Conservation (phyloP, 2,888 invertebrate species). For the Syrista parreyssii region DNA sequence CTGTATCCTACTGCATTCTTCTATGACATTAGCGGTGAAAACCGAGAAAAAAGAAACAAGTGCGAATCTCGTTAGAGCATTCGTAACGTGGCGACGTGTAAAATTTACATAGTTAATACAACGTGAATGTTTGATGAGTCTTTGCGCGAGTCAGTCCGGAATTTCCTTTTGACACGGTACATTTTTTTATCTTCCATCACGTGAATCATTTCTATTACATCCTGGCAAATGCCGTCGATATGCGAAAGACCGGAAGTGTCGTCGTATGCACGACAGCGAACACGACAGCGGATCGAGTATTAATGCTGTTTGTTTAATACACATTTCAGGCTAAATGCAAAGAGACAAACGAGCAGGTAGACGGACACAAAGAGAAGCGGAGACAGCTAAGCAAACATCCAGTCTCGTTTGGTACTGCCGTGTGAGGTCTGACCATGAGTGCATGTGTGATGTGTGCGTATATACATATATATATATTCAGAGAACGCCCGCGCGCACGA, state of each 20-base stretch:
- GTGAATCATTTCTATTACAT: neutral
- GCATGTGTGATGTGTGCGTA: neutral
- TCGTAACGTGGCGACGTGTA: neutral
- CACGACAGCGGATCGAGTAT: constrained; percentile 38
- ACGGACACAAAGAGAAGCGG: constrained; percentile 42
- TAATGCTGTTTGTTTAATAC: constrained; percentile 52
- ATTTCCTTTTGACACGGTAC: neutral
- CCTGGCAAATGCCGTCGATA: neutral
- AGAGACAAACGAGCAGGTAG: constrained; percentile 51
- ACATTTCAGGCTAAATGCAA: constrained; percentile 41
- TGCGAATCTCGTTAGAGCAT: neutral
- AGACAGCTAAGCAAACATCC: constrained; percentile 56
- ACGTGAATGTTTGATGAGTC: neutral
- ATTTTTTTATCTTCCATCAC: neutral
- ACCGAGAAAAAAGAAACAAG: too few species aligned
- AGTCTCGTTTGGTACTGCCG: constrained; percentile 38
- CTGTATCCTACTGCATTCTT: neutral
- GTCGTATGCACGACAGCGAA: neutral
- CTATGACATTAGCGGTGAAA: neutral
- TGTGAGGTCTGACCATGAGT: constrained; percentile 7
- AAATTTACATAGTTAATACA: neutral
- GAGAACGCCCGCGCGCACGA: neutral
- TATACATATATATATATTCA: neutral
- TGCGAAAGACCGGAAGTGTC: neutral
- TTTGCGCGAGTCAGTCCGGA: neutral